These are phyloP conservation scores for Pteromalus puparum DNA, from an alignment of 1,140 invertebrate species.

Conservation along the genomic window DNA sequence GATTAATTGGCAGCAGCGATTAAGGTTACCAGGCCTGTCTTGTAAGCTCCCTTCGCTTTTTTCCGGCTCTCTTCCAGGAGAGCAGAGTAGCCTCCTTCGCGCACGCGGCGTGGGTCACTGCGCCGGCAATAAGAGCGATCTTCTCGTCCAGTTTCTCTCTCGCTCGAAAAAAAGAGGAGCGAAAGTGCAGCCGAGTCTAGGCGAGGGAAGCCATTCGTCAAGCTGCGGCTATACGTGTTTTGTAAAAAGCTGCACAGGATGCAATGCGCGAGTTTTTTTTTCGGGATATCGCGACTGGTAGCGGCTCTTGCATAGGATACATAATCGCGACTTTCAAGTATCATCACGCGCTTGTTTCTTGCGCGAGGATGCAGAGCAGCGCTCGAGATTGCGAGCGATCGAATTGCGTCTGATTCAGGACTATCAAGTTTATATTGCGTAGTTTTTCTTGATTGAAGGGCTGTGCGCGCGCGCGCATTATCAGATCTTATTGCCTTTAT, in stretches of 20 bases:
- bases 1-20: slow-evolving; percentile 46
- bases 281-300: too few species aligned
- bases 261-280: too few species aligned
- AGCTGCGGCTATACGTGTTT: too few species aligned
- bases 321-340: background rate
- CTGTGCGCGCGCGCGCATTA: background rate
- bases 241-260: background rate
- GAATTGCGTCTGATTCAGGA: slow-evolving; percentile 28
- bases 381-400: background rate
- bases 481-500: slow-evolving; percentile 26
- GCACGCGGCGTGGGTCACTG: slow-evolving; percentile 23
- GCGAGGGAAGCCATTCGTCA: slow-evolving; percentile 7
- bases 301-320: background rate
- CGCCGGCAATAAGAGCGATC: slow-evolving; percentile 41
- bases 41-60: slow-evolving; percentile 17
- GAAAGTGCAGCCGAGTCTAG: background rate
- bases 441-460: slow-evolving; percentile 11
- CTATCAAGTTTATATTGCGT: slow-evolving; percentile 26
- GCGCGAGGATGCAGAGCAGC: too few species aligned
- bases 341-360: slow-evolving; percentile 13
- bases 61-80: background rate
- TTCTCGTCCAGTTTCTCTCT: slow-evolving; percentile 8
- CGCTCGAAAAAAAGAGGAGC: background rate
- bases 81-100: background rate
- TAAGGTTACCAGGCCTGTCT: slow-evolving; percentile 42